Evolutionary conservation across 1,140 invertebrate species (phyloP).

Genomic region (Trichonephila clavata): DNA sequence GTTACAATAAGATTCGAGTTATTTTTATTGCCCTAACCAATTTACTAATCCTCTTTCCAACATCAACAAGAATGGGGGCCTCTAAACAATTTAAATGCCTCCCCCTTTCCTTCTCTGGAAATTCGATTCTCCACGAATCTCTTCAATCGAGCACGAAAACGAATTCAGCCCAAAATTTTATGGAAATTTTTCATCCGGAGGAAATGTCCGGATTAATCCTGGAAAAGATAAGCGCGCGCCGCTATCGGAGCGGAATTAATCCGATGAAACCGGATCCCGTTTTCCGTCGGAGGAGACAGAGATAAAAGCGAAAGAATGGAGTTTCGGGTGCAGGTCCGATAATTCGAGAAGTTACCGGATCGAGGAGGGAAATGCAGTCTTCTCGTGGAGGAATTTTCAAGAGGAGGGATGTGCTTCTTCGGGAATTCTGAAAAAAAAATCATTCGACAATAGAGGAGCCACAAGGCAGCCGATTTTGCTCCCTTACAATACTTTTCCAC

Average conservation of each 20-base stretch:
- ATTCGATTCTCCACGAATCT: not conserved
- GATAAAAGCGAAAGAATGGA: slow-evolving; percentile 19
- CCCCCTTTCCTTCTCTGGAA: not conserved
- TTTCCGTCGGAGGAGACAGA: not conserved
- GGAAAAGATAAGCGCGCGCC: not conserved
- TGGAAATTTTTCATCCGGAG: slow-evolving; percentile 7
- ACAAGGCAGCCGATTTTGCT: too few relatives aligned
- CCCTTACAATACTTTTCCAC: too few relatives aligned
- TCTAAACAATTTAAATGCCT: not conserved
- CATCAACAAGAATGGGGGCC: not conserved
- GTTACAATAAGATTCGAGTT: not conserved
- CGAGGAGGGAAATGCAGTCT: not conserved
- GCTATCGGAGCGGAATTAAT: slow-evolving; percentile 13
- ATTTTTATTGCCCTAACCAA: not conserved
- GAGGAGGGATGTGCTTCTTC: not conserved
- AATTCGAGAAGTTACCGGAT: slow-evolving; percentile 23
- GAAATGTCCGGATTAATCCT: slow-evolving; percentile 20
- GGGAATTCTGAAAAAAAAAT: not conserved
- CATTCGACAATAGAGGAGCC: too few relatives aligned
- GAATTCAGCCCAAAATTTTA: not conserved
- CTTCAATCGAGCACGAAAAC: not conserved
- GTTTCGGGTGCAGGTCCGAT: not conserved
- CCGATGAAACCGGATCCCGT: not conserved
- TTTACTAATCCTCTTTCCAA: not conserved
- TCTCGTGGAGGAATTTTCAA: too few relatives aligned